A percentile compares a stretch with the other conserved stretches of the same genome.
phyloP scores from a whole-genome alignment of 2,797 vertebrate species.

The Ciconia nigra region DNA sequence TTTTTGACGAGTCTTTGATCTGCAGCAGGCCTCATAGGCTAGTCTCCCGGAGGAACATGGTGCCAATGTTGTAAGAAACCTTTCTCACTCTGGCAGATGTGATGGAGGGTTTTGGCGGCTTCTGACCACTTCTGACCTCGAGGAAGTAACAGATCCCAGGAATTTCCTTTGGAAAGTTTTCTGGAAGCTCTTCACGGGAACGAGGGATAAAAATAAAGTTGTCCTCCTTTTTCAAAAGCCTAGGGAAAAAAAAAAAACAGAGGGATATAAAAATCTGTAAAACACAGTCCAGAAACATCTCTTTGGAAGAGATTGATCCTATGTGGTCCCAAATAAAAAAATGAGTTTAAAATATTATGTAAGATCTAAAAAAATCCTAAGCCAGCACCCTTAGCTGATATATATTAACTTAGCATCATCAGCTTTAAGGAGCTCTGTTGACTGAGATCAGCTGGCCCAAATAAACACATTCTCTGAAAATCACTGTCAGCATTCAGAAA shows the following conservation, averaged over 20 bases:
- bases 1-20: conserved; percentile 77
- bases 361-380: neutral
- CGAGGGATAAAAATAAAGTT: conserved; percentile 93
- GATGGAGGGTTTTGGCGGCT: conserved; percentile 83
- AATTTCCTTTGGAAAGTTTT: conserved; percentile 99
- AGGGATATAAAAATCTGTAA: neutral
- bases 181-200: conserved; percentile 95
- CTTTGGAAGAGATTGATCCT: neutral
- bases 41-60: conserved; percentile 99
- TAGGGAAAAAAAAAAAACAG: conserved; percentile 42
- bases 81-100: conserved; percentile 91
- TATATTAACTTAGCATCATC: neutral
- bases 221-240: conserved; percentile 93
- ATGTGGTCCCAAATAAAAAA: neutral
- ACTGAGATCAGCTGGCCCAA: neutral
- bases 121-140: conserved; percentile 89
- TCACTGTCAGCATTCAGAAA: neutral
- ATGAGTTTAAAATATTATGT: accelerated
- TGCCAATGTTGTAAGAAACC: conserved; percentile 97
- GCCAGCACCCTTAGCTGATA: neutral
- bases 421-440: neutral
- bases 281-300: neutral
- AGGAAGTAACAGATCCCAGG: conserved; percentile 97
- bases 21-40: conserved; percentile 86
- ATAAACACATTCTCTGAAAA: neutral